Base-by-base conservation (phyloP, 2,113 vertebrate genomes). In the Mixornis gularis region DNA sequence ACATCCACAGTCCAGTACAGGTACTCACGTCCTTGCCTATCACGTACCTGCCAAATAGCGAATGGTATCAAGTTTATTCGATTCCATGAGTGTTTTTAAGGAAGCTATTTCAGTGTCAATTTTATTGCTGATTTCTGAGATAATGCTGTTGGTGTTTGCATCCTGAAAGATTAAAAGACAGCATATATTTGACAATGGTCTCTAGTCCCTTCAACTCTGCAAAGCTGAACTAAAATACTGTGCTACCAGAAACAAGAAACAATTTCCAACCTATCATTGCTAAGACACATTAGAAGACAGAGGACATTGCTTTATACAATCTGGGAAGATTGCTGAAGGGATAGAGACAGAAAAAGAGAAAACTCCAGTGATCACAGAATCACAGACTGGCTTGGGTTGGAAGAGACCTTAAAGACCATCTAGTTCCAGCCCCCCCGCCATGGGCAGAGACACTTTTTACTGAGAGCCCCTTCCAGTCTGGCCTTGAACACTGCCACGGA, bases 71-170 rank as follows among this genome's bases (percentile, higher is more conserved):
- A 99, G 98, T 81, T 99, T 99, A 64, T 99, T 98, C 0, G 99
- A 99, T 85, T 99, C 99, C 97, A 99, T 98, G 25, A 99, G 96
- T 0, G 98, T 99, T 96, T 99, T 99, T 69, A 99, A 97, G 12
- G 98, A 99, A 18, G 99, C 99, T 76, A 99, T 99, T 97, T 99
- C 98, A 48, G 98, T 98, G 92, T 99, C 99, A 27, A 99, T 99
- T 97, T 99, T 99, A 94, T 98, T 98, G 87, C 97, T 98, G 88
- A 98, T 98, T 97, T 99, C 99, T 62, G 98, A 98, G 78, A 98
- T 98, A 86, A 98, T 92, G 27, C 98, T 98, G 72, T 98, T 98
- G 74, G 98, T 98, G 80, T 97, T 98, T 5, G 98, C 97, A 97
- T 98, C 99, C 99, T 99, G 82, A 68, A 98, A 97, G 40, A 74